Conservation (phyloP, 2,113 vertebrate genomes). For the Pollimyrus isidori region DNA sequence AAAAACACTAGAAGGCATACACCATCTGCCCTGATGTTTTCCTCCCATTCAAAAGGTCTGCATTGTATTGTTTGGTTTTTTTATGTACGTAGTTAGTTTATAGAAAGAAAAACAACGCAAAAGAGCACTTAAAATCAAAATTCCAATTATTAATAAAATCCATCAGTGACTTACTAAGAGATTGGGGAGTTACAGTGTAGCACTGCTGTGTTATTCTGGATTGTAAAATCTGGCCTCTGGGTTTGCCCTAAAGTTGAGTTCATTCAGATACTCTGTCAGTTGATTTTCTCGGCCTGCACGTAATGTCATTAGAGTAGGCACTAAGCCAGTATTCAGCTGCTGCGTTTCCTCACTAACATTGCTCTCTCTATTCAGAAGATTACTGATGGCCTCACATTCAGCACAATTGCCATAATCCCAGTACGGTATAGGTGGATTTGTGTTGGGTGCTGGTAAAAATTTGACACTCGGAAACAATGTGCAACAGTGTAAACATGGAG, state of each 20-base stretch:
- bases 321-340: neutral
- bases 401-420: slow-evolving; percentile 1
- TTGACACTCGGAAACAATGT: too few relatives aligned
- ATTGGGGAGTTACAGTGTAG: neutral
- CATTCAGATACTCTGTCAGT: neutral
- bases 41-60: neutral
- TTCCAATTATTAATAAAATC: too few relatives aligned
- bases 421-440: too few relatives aligned
- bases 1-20: neutral
- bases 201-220: neutral
- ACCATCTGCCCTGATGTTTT: neutral
- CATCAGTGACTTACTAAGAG: too few relatives aligned
- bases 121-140: neutral
- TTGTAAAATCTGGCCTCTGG: neutral
- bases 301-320: neutral
- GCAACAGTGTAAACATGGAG: too few relatives aligned
- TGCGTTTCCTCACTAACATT: neutral
- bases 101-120: neutral
- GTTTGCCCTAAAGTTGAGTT: neutral
- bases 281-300: neutral
- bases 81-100: neutral
- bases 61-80: neutral
- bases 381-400: neutral
- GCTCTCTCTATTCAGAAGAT: neutral
- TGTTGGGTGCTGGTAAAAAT: neutral